phyloP scores from a whole-genome alignment of 2,888 invertebrate genomes.

The Hemistola chrysoprasaria region DNA sequence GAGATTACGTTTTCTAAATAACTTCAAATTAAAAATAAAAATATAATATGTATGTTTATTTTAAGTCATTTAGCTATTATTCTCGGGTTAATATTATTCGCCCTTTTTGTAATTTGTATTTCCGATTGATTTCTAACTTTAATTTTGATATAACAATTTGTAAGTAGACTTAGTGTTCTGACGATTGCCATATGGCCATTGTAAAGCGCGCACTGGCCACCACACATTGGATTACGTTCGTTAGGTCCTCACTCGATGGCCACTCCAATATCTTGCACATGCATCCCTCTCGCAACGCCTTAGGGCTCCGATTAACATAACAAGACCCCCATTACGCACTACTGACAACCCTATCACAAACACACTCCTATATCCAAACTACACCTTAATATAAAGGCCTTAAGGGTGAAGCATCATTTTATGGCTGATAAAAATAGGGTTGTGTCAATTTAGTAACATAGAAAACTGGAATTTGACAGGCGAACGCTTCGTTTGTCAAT shows the following conservation, averaged over 20 bases:
- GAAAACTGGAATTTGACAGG: constrained; percentile 78
- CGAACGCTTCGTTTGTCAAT: constrained; percentile 82
- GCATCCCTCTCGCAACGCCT: constrained; percentile 53
- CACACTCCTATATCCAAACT: constrained; percentile 1
- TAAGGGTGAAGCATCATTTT: not conserved
- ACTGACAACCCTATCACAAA: constrained; percentile 38
- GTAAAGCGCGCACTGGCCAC: constrained; percentile 11
- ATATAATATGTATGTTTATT: too few species aligned
- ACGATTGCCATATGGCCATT: constrained; percentile 12
- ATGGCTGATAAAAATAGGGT: not conserved
- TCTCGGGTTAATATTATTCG: too few species aligned
- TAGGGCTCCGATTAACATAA: constrained; percentile 75
- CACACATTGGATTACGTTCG: constrained; percentile 35
- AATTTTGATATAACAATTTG: constrained; percentile 5
- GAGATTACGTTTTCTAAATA: too few species aligned
- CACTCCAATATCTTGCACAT: constrained; percentile 55
- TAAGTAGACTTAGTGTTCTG: constrained; percentile 9
- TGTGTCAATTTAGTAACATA: constrained; percentile 21
- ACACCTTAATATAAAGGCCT: not conserved
- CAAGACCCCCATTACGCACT: constrained; percentile 77
- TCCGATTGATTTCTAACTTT: too few species aligned
- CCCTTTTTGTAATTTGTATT: too few species aligned
- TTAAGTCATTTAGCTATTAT: too few species aligned
- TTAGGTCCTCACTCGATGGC: constrained; percentile 57
- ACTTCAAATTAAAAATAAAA: too few species aligned